Percentiles rank a stretch among this genome's conserved stretches.
Conservation (phyloP, 2,888 invertebrate genomes). For the Agelastica alni region DNA sequence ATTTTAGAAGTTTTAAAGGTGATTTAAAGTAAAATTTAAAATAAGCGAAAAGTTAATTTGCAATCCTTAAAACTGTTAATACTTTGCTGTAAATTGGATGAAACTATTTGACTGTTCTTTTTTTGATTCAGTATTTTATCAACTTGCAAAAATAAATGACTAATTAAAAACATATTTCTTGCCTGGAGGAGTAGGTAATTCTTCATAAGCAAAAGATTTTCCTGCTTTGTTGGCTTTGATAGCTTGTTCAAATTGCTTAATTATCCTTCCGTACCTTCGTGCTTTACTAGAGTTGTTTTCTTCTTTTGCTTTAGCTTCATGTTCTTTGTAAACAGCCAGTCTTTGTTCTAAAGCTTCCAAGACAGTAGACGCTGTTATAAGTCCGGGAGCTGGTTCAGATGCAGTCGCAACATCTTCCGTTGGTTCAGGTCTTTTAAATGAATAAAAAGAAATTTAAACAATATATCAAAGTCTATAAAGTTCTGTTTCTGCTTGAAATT, state of each 20-base stretch:
- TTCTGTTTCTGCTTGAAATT: no score
- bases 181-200: slow-evolving; percentile 84
- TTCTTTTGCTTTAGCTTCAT: slow-evolving; percentile 75
- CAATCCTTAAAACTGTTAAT: no score
- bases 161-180: no score
- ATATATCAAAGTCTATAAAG: no score
- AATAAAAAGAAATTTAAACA: no score
- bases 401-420: slow-evolving; percentile 31
- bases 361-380: slow-evolving; percentile 62
- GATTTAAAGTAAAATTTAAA: no score
- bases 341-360: slow-evolving; percentile 83
- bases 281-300: slow-evolving; percentile 85
- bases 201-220: slow-evolving; percentile 73
- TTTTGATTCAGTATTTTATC: no score
- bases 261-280: slow-evolving; percentile 85
- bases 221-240: slow-evolving; percentile 79
- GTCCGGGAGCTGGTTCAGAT: slow-evolving; percentile 34
- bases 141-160: no score
- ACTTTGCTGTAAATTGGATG: no score
- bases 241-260: slow-evolving; percentile 91
- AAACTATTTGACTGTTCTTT: no score
- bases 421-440: slow-evolving; percentile 38
- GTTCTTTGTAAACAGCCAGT: slow-evolving; percentile 77
- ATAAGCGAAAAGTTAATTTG: no score
- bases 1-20: no score